phyloP scores from a whole-genome alignment of 2,888 invertebrate species.

The Barypeithes pellucidus region DNA sequence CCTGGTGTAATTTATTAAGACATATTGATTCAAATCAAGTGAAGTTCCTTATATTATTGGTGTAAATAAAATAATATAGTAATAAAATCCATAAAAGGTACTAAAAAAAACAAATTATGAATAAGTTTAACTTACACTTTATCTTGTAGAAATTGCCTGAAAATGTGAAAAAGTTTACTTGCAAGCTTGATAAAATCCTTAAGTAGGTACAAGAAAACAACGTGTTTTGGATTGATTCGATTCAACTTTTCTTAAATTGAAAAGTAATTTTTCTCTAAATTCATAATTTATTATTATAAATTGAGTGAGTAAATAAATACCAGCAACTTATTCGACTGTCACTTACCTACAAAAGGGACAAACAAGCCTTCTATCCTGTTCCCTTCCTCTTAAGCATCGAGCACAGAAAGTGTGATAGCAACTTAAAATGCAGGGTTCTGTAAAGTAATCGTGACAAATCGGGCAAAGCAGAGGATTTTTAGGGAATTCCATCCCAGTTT shows the following conservation, averaged over 20 bases:
- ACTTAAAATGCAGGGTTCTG: constrained; percentile 78
- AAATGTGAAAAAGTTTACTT: constrained; percentile 10
- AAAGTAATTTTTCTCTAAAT: no score
- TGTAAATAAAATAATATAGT: no score
- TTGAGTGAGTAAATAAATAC: no score
- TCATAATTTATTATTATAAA: no score
- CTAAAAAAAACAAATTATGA: neutral
- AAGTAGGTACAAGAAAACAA: no score
- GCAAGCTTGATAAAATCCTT: neutral
- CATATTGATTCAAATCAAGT: no score
- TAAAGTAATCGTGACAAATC: constrained; percentile 80
- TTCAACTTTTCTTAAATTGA: no score
- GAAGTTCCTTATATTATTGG: no score
- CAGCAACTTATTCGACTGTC: no score
- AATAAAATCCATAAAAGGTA: no score
- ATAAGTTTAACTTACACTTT: constrained; percentile 10
- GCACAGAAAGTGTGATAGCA: constrained; percentile 84
- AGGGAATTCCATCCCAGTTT: constrained; percentile 67
- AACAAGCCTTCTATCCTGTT: constrained; percentile 75
- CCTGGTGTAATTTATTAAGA: no score
- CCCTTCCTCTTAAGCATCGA: constrained; percentile 76
- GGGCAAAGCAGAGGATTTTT: constrained; percentile 79
- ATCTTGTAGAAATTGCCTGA: constrained; percentile 19
- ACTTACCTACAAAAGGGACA: constrained; percentile 81
- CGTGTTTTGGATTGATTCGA: no score